Conservation (phyloP, 2,888 invertebrate species). For the Lydus trimaculatus region DNA sequence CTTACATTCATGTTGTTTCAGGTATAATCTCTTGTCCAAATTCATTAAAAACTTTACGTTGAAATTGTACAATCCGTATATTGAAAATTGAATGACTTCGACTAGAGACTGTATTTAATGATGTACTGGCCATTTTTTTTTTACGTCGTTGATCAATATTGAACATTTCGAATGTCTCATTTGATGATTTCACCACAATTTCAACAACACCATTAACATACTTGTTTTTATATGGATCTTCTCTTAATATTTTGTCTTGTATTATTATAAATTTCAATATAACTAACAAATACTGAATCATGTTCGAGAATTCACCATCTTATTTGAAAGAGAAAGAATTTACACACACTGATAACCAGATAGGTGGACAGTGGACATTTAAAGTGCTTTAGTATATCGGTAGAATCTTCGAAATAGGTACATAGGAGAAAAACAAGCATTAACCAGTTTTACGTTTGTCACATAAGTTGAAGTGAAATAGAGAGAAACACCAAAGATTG, state of each 20-base stretch:
- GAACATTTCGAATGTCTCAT: slow-evolving; percentile 94
- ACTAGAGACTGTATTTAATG: slow-evolving; percentile 93
- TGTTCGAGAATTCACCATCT: no score
- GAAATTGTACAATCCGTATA: slow-evolving; percentile 84
- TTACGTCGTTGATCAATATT: slow-evolving; percentile 87
- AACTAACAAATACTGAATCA: no score
- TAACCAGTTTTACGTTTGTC: no score
- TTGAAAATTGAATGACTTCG: slow-evolving; percentile 97
- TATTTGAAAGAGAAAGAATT: no score
- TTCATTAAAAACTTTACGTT: slow-evolving; percentile 45
- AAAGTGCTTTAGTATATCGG: no score
- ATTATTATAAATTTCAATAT: no score
- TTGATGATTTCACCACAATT: slow-evolving; percentile 91
- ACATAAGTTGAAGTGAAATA: no score
- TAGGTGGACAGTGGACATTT: no score
- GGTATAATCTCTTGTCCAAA: slow-evolving; percentile 77
- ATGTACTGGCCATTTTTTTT: slow-evolving; percentile 92
- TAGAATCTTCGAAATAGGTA: no score
- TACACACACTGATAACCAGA: no score
- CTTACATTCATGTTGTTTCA: slow-evolving; percentile 88
- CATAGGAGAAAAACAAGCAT: no score
- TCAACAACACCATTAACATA: slow-evolving; percentile 95
- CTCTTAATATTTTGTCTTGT: slow-evolving; percentile 87
- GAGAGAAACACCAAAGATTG: no score
- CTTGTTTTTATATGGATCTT: slow-evolving; percentile 87